A percentile compares a stretch with the other conserved stretches of the same genome.
Evolutionary conservation across 2,113 vertebrate genomes (phyloP).

Genomic region (Psephotus haematonotus): DNA sequence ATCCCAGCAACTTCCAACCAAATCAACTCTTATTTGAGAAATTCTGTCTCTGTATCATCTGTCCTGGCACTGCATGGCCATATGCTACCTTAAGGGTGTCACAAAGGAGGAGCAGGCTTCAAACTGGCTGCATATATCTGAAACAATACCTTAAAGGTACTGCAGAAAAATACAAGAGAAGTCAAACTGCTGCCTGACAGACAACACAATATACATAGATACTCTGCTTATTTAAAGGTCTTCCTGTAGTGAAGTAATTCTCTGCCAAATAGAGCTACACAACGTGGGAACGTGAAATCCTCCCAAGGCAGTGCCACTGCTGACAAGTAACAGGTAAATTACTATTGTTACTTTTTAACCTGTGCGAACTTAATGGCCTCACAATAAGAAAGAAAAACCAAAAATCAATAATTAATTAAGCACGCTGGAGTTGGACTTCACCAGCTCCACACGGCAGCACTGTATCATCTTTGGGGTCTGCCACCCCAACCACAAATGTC

Average conservation of each 20-base stretch:
- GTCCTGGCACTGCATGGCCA: neutral
- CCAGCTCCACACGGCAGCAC: neutral
- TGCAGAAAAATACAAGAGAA: neutral
- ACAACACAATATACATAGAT: neutral
- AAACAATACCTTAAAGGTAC: neutral
- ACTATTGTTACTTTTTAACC: neutral
- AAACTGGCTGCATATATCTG: neutral
- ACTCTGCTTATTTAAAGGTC: neutral
- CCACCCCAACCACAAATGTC: neutral
- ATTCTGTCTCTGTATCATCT: neutral
- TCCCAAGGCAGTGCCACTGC: neutral
- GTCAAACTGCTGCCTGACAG: neutral
- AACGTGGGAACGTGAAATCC: fast-evolving
- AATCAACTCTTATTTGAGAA: neutral
- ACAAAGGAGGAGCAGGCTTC: neutral
- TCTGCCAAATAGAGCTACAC: neutral
- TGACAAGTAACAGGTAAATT: neutral
- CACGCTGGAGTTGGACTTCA: neutral
- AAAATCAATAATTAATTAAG: neutral
- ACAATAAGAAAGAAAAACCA: neutral
- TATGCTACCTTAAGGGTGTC: neutral
- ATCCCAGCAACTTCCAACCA: neutral
- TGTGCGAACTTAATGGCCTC: neutral
- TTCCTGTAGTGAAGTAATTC: neutral
- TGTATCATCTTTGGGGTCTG: neutral